phyloP scores from a whole-genome alignment of 2,888 invertebrate genomes.

The Hedya salicella region DNA sequence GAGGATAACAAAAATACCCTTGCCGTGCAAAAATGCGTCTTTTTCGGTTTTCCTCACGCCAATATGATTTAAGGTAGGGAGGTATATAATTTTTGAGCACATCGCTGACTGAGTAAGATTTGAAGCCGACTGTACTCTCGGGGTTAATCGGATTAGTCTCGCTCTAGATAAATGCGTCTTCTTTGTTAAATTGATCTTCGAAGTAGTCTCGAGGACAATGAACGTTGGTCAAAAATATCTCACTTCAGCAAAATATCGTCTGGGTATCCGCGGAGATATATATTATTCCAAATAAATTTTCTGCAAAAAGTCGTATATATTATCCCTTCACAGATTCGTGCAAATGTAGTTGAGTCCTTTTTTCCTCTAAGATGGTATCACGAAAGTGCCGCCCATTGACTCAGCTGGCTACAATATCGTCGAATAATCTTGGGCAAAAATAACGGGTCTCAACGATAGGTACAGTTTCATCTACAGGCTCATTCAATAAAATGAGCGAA shows the following conservation, averaged over 20 bases:
- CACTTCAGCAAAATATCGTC: not conserved
- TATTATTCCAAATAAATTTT: slow-evolving; percentile 25
- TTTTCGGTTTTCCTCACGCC: too few species aligned
- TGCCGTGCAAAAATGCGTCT: too few species aligned
- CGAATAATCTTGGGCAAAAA: not conserved
- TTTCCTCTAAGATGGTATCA: slow-evolving; percentile 26
- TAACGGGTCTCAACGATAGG: not conserved
- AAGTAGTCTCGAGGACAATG: slow-evolving; percentile 2
- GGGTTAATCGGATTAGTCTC: too few species aligned
- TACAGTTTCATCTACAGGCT: too few species aligned
- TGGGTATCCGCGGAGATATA: not conserved
- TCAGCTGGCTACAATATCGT: slow-evolving; percentile 15
- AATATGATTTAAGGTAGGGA: too few species aligned
- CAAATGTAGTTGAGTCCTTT: slow-evolving; percentile 28
- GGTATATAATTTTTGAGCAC: too few species aligned
- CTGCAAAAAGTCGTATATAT: slow-evolving; percentile 23
- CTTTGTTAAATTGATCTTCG: slow-evolving; percentile 7
- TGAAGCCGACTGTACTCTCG: too few species aligned
- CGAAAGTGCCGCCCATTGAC: slow-evolving; percentile 15
- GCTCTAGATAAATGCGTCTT: slow-evolving; percentile 3
- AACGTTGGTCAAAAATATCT: not conserved
- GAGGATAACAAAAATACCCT: too few species aligned
- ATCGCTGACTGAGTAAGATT: too few species aligned
- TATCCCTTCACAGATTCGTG: slow-evolving; percentile 32
- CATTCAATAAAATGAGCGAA: too few species aligned